Evolutionary conservation across 2,797 vertebrate species (phyloP).

Genomic region (Pipistrellus kuhlii): DNA sequence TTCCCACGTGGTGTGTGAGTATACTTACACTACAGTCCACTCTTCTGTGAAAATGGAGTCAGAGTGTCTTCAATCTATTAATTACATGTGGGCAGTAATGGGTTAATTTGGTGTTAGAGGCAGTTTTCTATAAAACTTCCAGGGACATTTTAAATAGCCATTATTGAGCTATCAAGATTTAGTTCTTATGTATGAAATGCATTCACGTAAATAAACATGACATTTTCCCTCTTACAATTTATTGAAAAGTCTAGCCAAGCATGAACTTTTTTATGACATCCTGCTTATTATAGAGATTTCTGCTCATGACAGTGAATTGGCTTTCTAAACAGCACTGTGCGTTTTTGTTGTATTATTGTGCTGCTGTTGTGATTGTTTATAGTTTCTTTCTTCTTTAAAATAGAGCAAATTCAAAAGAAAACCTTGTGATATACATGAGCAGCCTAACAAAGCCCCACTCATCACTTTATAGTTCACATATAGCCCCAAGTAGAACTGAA

Average conservation of each 20-base stretch:
- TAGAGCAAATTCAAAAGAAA: constrained; percentile 35
- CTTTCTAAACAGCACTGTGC: constrained; percentile 53
- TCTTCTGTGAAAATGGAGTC: neutral
- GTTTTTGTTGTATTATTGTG: constrained; percentile 42
- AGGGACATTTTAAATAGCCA: constrained; percentile 63
- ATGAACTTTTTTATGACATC: constrained; percentile 67
- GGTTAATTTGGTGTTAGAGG: constrained; percentile 24
- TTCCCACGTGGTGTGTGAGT: neutral
- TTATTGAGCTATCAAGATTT: constrained; percentile 61
- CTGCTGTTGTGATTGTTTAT: constrained; percentile 13
- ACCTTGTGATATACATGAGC: neutral
- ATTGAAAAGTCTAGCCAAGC: constrained; percentile 70
- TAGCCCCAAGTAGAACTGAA: constrained; percentile 29
- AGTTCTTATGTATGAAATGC: constrained; percentile 64
- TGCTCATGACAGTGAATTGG: constrained; percentile 43
- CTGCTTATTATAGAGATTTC: constrained; percentile 68
- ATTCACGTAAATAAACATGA: constrained; percentile 77
- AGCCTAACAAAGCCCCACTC: constrained; percentile 25
- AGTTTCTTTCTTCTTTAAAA: constrained; percentile 57
- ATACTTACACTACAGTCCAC: neutral
- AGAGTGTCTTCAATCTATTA: neutral
- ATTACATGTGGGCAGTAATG: neutral
- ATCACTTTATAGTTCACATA: constrained; percentile 17
- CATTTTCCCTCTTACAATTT: constrained; percentile 70
- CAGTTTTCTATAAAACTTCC: constrained; percentile 55